Percentiles rank a stretch among this genome's conserved stretches.
These are phyloP conservation scores for Pyxicephalus adspersus DNA, from an alignment of 2,113 vertebrate genomes.

Conservation along the genomic window DNA sequence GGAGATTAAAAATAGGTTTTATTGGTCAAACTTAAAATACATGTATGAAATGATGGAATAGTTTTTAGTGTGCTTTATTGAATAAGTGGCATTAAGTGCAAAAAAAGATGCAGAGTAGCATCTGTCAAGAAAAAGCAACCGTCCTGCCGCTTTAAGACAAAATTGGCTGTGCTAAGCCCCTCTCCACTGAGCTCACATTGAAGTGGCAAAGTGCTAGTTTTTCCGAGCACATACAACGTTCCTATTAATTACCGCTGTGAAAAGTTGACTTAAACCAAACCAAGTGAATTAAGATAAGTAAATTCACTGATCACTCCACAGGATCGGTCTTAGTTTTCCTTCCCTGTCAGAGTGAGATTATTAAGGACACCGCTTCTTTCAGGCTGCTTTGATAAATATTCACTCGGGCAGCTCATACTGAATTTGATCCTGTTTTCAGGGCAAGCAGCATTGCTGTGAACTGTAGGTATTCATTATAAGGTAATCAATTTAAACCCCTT, in stretches of 20 bases:
- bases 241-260: slow-evolving; percentile 53
- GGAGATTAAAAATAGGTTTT: too few relatives aligned
- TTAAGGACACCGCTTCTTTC: slow-evolving; percentile 57
- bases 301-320: slow-evolving; percentile 57
- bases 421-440: slow-evolving; percentile 58
- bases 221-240: slow-evolving; percentile 46
- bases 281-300: slow-evolving; percentile 62
- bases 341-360: slow-evolving; percentile 61
- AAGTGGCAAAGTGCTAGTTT: slow-evolving; percentile 53
- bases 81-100: too few relatives aligned
- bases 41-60: too few relatives aligned
- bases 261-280: slow-evolving; percentile 60
- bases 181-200: slow-evolving; percentile 39
- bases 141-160: slow-evolving; percentile 34
- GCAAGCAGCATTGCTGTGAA: slow-evolving; percentile 54
- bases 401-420: slow-evolving; percentile 51
- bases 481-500: slow-evolving; percentile 54
- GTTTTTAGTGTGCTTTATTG: too few relatives aligned
- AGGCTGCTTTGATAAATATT: slow-evolving; percentile 61
- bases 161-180: slow-evolving; percentile 39
- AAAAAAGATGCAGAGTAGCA: not conserved
- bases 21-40: too few relatives aligned
- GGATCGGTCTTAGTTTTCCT: slow-evolving; percentile 56
- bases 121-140: not conserved
- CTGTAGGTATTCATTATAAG: slow-evolving; percentile 38